Evolutionary conservation across 2,797 vertebrate species (phyloP).

Genomic region (Silurus lanzhouensis): DNA sequence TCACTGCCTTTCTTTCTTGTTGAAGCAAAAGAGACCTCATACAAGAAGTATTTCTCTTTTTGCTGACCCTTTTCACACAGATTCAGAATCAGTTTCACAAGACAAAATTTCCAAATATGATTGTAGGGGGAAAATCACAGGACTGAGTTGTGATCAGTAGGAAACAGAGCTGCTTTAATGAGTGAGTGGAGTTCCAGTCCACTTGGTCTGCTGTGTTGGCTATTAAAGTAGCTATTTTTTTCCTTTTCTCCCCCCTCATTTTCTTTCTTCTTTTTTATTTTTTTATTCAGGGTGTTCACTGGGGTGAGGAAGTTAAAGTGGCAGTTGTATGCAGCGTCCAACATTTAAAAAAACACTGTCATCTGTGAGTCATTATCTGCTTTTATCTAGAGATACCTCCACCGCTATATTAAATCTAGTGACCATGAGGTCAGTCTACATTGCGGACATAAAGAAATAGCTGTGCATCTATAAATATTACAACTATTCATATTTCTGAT

Average conservation of each 20-base stretch:
- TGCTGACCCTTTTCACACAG: not conserved
- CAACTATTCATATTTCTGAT: not conserved
- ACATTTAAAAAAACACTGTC: not conserved
- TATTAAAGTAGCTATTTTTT: not conserved
- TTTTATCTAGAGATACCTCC: not conserved
- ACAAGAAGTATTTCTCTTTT: not conserved
- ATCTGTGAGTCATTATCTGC: not conserved
- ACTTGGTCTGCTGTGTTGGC: slow-evolving; percentile 2
- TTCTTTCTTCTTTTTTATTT: not conserved
- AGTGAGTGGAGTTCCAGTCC: slow-evolving; percentile 11
- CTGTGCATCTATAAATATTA: not conserved
- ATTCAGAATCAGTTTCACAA: not conserved
- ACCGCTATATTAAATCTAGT: not conserved
- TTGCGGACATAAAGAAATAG: not conserved
- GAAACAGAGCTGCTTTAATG: not conserved
- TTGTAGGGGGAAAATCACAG: not conserved
- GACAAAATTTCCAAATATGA: not conserved
- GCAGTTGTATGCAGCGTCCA: not conserved
- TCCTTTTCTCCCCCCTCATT: not conserved
- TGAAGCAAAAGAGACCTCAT: not conserved
- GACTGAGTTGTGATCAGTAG: not conserved
- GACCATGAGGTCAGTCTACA: not conserved
- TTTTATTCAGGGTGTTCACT: not conserved
- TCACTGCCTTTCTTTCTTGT: not conserved
- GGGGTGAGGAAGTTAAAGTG: not conserved